Evolutionary conservation across 2,113 vertebrate genomes (phyloP).

Genomic region (Garra rufa): DNA sequence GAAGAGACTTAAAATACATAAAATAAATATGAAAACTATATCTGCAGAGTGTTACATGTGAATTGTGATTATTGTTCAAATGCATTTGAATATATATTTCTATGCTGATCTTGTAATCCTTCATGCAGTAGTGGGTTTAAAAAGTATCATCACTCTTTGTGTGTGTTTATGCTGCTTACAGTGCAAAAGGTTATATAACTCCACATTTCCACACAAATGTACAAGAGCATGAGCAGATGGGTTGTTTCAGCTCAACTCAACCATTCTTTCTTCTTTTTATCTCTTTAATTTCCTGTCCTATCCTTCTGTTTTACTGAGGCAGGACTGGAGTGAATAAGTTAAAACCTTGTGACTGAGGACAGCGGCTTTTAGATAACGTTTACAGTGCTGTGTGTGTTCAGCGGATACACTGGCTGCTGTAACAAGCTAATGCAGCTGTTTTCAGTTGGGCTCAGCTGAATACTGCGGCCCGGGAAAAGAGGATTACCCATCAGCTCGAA

Average conservation of each 20-base stretch:
- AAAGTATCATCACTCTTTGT: neutral
- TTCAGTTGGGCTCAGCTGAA: slow-evolving; percentile 59
- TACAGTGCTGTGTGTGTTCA: slow-evolving; percentile 18
- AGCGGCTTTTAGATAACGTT: slow-evolving; percentile 29
- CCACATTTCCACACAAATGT: slow-evolving; percentile 50
- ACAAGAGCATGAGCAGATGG: slow-evolving; percentile 46
- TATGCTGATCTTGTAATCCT: neutral
- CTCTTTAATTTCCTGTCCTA: neutral
- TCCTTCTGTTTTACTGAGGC: neutral
- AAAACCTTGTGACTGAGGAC: slow-evolving; percentile 19
- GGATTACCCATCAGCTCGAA: slow-evolving; percentile 52
- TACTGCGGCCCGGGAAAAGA: slow-evolving; percentile 54
- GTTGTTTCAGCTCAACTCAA: neutral
- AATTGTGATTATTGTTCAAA: slow-evolving; percentile 5
- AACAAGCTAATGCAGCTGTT: slow-evolving; percentile 68
- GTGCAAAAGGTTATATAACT: slow-evolving; percentile 66
- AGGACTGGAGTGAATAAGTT: neutral
- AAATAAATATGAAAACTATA: no score
- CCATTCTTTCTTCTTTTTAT: slow-evolving; percentile 26
- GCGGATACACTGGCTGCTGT: slow-evolving; percentile 37
- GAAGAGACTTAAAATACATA: no score
- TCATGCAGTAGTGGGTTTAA: slow-evolving; percentile 1
- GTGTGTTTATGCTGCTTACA: slow-evolving; percentile 21
- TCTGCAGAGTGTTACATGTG: slow-evolving; percentile 23
- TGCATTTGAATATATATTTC: neutral